phyloP scores from a whole-genome alignment of 2,888 invertebrate genomes.

The Ichneumoninae sp. region DNA sequence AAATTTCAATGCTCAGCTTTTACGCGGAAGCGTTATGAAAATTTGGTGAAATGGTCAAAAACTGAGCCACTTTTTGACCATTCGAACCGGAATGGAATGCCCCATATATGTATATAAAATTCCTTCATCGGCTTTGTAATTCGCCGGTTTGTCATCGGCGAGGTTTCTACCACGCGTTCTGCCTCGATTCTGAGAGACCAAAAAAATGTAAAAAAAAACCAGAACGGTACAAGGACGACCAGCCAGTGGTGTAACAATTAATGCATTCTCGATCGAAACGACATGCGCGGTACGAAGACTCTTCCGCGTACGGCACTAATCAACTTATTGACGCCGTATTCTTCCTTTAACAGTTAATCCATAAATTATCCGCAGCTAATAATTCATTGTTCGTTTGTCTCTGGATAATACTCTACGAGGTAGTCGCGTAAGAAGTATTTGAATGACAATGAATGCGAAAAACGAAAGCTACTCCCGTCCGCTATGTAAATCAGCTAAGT shows the following conservation, averaged over 20 bases:
- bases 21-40: no score
- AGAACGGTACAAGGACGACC: not conserved
- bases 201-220: not conserved
- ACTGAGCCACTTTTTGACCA: no score
- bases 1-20: no score
- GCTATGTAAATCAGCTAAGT: not conserved
- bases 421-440: not conserved
- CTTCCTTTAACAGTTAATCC: not conserved
- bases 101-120: not conserved
- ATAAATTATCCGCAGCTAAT: not conserved
- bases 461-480: not conserved
- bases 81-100: no score
- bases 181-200: not conserved
- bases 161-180: not conserved
- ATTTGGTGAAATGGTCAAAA: no score
- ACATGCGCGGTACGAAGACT: not conserved
- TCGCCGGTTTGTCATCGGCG: no score
- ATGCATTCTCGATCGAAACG: not conserved
- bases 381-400: not conserved
- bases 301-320: not conserved
- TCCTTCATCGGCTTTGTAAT: not conserved
- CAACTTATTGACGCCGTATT: not conserved
- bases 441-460: constrained; percentile 1
- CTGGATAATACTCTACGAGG: not conserved
- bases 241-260: not conserved